Evolutionary conservation across 2,888 invertebrate species (phyloP).

Genomic region (Drosophila gaucha): DNA sequence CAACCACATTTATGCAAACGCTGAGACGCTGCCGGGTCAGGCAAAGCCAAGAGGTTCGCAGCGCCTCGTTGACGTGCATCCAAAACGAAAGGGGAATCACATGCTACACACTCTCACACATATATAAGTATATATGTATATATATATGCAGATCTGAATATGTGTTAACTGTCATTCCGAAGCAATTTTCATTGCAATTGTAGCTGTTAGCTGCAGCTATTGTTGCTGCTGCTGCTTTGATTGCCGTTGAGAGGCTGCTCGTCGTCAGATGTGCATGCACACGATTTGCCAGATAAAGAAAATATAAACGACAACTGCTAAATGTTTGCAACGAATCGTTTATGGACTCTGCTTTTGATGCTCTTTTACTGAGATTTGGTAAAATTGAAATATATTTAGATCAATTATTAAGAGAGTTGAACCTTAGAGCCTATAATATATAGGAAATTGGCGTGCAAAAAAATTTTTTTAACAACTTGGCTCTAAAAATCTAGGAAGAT

Average conservation of each 20-base stretch:
- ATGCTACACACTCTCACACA: neutral
- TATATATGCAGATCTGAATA: neutral
- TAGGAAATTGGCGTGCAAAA: too few species aligned
- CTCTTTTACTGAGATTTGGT: conserved; percentile 12
- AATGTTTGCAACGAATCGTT: neutral
- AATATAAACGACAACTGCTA: conserved; percentile 10
- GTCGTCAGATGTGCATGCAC: conserved; percentile 34
- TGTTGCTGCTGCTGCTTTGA: conserved; percentile 19
- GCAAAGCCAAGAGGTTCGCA: conserved; percentile 21
- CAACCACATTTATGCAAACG: conserved; percentile 21
- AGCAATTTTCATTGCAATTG: conserved; percentile 26
- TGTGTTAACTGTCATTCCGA: conserved; percentile 17
- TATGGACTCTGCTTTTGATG: conserved; percentile 10
- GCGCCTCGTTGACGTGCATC: conserved; percentile 12
- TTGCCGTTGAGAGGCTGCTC: conserved; percentile 10
- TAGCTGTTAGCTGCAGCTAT: conserved; percentile 5
- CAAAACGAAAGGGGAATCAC: neutral
- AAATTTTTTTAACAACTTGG: too few species aligned
- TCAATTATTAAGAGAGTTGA: neutral
- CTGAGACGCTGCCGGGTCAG: conserved; percentile 41
- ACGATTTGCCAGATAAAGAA: conserved; percentile 45
- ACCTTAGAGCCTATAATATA: too few species aligned
- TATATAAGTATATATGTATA: neutral
- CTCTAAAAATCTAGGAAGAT: too few species aligned
- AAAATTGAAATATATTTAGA: neutral